Base-by-base conservation (phyloP, 2,888 invertebrate genomes). In the Nysson spinosus region DNA sequence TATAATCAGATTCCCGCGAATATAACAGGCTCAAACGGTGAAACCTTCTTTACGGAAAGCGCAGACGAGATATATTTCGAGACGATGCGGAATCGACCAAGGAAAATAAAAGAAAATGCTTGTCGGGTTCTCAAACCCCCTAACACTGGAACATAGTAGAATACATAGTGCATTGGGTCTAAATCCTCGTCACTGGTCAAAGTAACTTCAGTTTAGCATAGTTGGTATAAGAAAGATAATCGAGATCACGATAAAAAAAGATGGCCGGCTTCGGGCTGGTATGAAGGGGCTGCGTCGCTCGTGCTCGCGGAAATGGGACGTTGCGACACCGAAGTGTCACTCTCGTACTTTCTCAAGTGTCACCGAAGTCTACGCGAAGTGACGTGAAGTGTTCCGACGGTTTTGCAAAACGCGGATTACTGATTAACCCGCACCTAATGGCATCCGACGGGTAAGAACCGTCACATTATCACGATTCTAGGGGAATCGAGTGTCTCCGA, bases 261-360 rank as follows among this genome's bases (percentile, higher is more conserved):
- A 83, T 83, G 83, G 83, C 83, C 71, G 84, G 73, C 57, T 72
- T 37, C 69, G 64, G 70, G 75, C 76, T 79, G 78, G 74, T 75
- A 69, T 77, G 77, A 78, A 77, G 78, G 78, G 74, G 73, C 72
- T 77, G 79, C 72, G 76, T 73, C 74, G 76, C 70, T 73, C 68
- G 71, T 72, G 69, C 71, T 78, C 70, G 77, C 75, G 78, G 79
- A 75, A 74, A 83, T 81, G 81, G 77, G 75, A 80, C 79, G 75
- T 73, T 78, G 79, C 79, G 63, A 75, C 77, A 77, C 62, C 69
- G 39, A 73, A 80, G 73, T 77, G 77, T 81, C 75, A 78, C 69
- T 61, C 68, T 70, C 52, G 72, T 62, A 69, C 50, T 17, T n/a
- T 55, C 69, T 76, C 67, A 76, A 75, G 74, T 79, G 72, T 74